These are phyloP conservation scores for Cosmia trapezina DNA, from an alignment of 2,888 invertebrate species.

Conservation along the genomic window DNA sequence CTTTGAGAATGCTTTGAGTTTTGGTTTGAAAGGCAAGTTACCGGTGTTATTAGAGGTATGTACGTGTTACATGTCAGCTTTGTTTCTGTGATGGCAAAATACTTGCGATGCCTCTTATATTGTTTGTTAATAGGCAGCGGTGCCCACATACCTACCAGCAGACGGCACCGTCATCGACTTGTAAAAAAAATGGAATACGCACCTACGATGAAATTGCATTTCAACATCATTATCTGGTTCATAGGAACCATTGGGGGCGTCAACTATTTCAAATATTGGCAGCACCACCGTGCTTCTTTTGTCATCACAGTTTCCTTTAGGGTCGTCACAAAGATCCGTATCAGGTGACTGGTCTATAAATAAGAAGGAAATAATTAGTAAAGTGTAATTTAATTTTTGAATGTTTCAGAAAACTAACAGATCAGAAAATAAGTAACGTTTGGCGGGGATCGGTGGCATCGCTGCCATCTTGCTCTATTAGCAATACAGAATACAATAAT, in stretches of 20 bases:
- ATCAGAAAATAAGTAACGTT: too few species aligned
- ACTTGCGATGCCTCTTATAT: background rate
- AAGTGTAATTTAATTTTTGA: background rate
- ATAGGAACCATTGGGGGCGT: background rate
- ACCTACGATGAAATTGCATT: constrained; percentile 17
- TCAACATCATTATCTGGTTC: constrained; percentile 28
- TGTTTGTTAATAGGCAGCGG: background rate
- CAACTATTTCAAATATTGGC: constrained; percentile 47
- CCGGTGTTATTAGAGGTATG: background rate
- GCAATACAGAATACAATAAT: background rate
- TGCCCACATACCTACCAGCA: background rate
- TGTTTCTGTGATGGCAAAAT: background rate
- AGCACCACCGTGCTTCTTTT: constrained; percentile 1
- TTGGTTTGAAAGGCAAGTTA: background rate
- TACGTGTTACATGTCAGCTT: background rate
- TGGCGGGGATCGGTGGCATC: too few species aligned
- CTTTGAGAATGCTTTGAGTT: too few species aligned
- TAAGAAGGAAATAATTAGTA: background rate
- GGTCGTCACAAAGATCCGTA: background rate
- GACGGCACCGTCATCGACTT: background rate
- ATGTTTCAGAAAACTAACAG: too few species aligned
- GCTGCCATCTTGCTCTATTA: background rate
- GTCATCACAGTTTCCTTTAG: background rate
- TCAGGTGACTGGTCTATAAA: background rate
- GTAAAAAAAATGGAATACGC: constrained; percentile 1